Base-by-base conservation (phyloP, 2,797 vertebrate genomes). In the Takifugu rubripes region DNA sequence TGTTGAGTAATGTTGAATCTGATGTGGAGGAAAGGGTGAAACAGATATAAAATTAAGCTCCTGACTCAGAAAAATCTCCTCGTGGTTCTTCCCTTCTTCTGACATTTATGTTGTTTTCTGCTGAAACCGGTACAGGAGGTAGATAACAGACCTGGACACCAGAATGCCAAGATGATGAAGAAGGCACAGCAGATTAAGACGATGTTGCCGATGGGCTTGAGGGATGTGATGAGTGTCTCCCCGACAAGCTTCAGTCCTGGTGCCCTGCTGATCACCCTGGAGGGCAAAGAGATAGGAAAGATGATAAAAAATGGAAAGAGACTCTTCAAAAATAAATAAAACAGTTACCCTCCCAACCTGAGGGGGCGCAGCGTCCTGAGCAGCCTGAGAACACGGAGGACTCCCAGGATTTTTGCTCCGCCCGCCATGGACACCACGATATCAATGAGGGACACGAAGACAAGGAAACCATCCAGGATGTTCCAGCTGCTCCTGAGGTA, bases 401-500 rank as follows among this genome's bases (percentile, higher is more conserved):
- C 96, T 0, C 97, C 97, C 36, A 99, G 88, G 84, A 99, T 99
- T 90, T 98, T 98, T 50, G 96, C 97, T 3, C 97, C 97, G 0
- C 97, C 96, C 0, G 97, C 96, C 90, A 99, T 89, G 0, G 97
- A 98, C 50, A 99, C 97, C 56, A 98, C 95, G 0, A 99, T 98
- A 86, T 99, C 97, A 21, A 95, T 93, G 64, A 98, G 88, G 10
- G 97, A 98, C 53, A 99, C 97, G 0, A 98, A 95, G 53, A 99
- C 97, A 55, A 99, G 91, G 84, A 99, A 98, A 31, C 97, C 96
- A 16, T 99, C 97, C 40, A 98, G 89, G 55, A 99, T 89, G 49
- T 98, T 99, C 97, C 96, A 98, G 72, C 96, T 98, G 87, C 96
- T 99, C 60, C 94, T 93, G 51, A 99, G 90, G 57, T 98, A 99